Percentiles rank a stretch among this genome's conserved stretches.
Evolutionary conservation across 2,113 vertebrate genomes (phyloP).

Genomic region (Saccopteryx bilineata): DNA sequence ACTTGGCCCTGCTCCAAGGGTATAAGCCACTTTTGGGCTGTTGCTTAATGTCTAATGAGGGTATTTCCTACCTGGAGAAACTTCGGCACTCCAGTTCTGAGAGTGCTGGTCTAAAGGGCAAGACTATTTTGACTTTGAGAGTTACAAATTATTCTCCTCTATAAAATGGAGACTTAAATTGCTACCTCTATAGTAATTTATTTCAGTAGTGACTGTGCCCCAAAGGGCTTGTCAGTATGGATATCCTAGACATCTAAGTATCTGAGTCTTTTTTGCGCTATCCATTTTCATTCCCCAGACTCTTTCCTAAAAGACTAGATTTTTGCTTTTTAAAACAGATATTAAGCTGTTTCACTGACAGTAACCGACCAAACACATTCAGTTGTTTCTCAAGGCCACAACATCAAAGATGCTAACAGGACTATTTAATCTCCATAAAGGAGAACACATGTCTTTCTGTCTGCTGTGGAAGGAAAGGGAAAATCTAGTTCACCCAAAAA

Average conservation of each 20-base stretch:
- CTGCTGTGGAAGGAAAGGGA: background rate
- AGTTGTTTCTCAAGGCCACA: background rate
- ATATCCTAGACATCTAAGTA: background rate
- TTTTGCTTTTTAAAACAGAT: constrained; percentile 6
- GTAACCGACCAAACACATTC: constrained; percentile 2
- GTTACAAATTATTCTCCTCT: constrained; percentile 29
- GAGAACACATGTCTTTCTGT: background rate
- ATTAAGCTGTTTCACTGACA: constrained; percentile 35
- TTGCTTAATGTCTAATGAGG: background rate
- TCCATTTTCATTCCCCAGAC: constrained; percentile 16
- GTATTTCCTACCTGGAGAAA: background rate
- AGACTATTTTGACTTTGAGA: background rate
- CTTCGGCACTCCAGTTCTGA: constrained; percentile 23
- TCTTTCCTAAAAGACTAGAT: constrained; percentile 17
- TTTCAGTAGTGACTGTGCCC: background rate
- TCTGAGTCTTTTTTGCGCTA: constrained; percentile 28
- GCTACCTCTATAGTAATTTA: background rate
- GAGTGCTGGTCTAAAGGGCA: background rate
- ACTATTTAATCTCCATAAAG: constrained; percentile 15
- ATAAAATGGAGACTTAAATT: constrained; percentile 5
- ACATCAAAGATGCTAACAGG: constrained; percentile 18
- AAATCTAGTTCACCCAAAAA: constrained; percentile 38
- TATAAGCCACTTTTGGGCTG: background rate
- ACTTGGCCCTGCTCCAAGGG: background rate
- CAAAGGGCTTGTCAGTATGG: background rate